A percentile compares a stretch with the other conserved stretches of the same genome.
These are phyloP conservation scores for Rhinatrema bivittatum DNA, from an alignment of 2,797 vertebrate genomes.

Conservation along the genomic window DNA sequence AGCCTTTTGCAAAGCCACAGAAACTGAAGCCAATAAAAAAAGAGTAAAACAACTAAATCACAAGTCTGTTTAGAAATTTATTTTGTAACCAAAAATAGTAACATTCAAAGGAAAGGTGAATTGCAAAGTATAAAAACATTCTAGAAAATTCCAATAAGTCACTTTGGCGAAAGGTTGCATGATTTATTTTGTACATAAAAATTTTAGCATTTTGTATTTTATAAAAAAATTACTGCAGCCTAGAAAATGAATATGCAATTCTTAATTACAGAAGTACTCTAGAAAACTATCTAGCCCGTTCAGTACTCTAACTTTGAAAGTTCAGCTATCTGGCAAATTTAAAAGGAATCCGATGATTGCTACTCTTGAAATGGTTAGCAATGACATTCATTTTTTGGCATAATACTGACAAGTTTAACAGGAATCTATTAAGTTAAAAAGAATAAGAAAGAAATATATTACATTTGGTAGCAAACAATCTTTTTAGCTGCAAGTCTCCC, in stretches of 20 bases:
- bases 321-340: constrained; percentile 26
- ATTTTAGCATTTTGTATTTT: constrained; percentile 10
- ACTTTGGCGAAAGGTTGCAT: constrained; percentile 29
- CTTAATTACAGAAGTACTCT: constrained; percentile 40
- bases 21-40: constrained; percentile 7
- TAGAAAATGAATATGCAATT: constrained; percentile 41
- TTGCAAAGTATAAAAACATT: constrained; percentile 56
- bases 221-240: constrained; percentile 12
- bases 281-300: no score
- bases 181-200: no score
- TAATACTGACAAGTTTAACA: constrained; percentile 41
- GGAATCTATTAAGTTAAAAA: constrained; percentile 58
- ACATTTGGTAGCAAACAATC: constrained; percentile 53
- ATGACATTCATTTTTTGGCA: constrained; percentile 20
- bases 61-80: constrained; percentile 52
- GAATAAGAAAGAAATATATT: constrained; percentile 48
- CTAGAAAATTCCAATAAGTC: constrained; percentile 26
- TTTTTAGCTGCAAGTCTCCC: constrained; percentile 53
- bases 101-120: constrained; percentile 49
- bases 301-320: background rate
- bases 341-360: constrained; percentile 49
- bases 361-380: constrained; percentile 32
- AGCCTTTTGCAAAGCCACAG: no score
- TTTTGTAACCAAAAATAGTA: constrained; percentile 52
- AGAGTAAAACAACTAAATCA: constrained; percentile 16